phyloP scores from a whole-genome alignment of 1,140 invertebrate genomes.

The Gonioctena quinquepunctata region DNA sequence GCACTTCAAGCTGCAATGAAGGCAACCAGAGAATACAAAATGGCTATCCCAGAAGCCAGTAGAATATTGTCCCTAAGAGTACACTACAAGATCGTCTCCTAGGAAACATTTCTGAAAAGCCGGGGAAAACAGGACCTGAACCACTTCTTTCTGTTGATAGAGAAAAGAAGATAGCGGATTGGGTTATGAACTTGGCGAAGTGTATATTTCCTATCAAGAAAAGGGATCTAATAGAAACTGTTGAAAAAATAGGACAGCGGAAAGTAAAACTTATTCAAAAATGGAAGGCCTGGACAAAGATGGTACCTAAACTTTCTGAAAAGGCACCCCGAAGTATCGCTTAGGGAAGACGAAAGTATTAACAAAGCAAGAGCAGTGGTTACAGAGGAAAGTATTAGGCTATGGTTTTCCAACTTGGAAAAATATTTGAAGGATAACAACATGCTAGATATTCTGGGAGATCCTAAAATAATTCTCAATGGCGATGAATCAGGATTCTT shows the following conservation, averaged over 20 bases:
- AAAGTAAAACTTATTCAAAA: conserved; percentile 27
- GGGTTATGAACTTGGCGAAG: no score
- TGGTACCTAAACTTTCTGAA: conserved; percentile 17
- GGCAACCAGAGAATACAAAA: no score
- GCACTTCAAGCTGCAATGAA: no score
- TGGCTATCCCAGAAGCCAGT: no score
- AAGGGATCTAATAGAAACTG: no score
- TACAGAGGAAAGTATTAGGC: neutral
- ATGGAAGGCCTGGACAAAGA: neutral
- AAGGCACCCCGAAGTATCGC: neutral
- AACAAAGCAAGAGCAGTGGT: conserved; percentile 19
- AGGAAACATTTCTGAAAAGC: neutral
- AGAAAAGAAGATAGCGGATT: no score
- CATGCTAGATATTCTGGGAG: conserved; percentile 13
- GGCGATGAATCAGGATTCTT: conserved; percentile 43
- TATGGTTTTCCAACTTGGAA: neutral
- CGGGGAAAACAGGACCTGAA: no score
- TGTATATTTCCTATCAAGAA: no score
- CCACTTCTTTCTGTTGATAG: no score
- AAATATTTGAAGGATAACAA: neutral
- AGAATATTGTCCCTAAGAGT: neutral
- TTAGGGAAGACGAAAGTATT: conserved; percentile 13
- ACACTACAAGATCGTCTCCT: neutral
- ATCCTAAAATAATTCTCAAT: conserved; percentile 22
- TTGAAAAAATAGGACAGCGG: no score